Evolutionary conservation across 2,797 vertebrate species (phyloP), one percentile per base, ranked within the genome.

Genomic region (Tokudaia muenninki): DNA sequence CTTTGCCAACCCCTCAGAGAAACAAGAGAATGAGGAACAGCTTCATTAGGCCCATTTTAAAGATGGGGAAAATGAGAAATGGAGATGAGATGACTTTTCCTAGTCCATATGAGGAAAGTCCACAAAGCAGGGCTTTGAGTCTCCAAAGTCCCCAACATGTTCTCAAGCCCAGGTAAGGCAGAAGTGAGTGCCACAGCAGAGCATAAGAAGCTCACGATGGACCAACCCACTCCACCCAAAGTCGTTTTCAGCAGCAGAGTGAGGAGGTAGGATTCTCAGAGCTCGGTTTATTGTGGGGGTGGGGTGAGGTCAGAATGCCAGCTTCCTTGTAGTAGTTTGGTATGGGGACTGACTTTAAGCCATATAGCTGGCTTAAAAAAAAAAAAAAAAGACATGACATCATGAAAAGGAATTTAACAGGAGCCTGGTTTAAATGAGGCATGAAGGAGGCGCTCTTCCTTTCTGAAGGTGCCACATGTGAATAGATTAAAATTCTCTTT

Each of bases 321-420:
- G 87, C 97, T 95, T 95, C 95, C 74, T 92, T 96, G 84, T 88
- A 92, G 87, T 90, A 26, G 80, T 87, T 96, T 91, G 86, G 13
- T 84, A 82, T 84, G 22, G 90, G 94, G 86, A 78, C 91, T 94
- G 95, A 98, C 97, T 97, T 94, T 13, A 96, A 96, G 90, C 29
- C 94, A 47, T 93, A 84, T 63, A 91, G 78, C 81, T 52, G 67
- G 84, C 91, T 90, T 11, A 65, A 91, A 94, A 96, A 98, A 67
- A 91, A 94, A 96, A 98, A 67, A 94, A 96, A 94, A 97, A 98
- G 97, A 96, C 96, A 97, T 97, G 96, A 97, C 91, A 93, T 97
- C 94, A 95, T 83, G 84, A 95, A 96, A 97, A 97, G 96, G 94
- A 98, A 97, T 98, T 96, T 96, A 94, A 95, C 94, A 96, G 97